phyloP scores from a whole-genome alignment of 2,888 invertebrate species.

The Pasiphila rectangulata region DNA sequence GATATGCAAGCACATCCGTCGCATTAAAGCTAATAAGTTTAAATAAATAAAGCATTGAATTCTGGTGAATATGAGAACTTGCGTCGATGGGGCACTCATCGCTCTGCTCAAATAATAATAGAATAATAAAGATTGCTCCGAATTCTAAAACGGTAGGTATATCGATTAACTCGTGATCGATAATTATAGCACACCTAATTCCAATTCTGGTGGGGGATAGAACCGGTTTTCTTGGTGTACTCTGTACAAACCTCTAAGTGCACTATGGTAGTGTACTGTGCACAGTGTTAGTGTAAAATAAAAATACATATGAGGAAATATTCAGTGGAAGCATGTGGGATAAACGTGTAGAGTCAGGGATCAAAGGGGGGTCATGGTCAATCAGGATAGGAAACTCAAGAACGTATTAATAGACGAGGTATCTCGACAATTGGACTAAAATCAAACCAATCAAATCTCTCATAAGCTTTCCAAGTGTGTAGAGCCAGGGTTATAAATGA shows the following conservation, averaged over 20 bases:
- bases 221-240: no score
- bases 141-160: no score
- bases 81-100: no score
- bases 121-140: no score
- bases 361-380: constrained; percentile 50
- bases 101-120: no score
- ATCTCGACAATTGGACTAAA: constrained; percentile 19
- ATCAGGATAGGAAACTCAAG: constrained; percentile 36
- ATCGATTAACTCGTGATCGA: no score
- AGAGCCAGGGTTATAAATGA: background rate
- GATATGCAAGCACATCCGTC: no score
- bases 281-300: constrained; percentile 38
- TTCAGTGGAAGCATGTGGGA: constrained; percentile 42
- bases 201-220: no score
- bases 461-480: background rate
- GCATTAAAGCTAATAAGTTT: no score
- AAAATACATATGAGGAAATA: constrained; percentile 32
- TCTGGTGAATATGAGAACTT: no score
- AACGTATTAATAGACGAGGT: constrained; percentile 34
- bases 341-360: constrained; percentile 47
- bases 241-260: constrained; percentile 31
- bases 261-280: constrained; percentile 35
- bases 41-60: no score
- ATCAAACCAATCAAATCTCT: constrained; percentile 18
- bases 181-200: no score